Evolutionary conservation across 2,888 invertebrate species (phyloP), one percentile per base, ranked within the genome.

Genomic region (Liodrosophila aerea): DNA sequence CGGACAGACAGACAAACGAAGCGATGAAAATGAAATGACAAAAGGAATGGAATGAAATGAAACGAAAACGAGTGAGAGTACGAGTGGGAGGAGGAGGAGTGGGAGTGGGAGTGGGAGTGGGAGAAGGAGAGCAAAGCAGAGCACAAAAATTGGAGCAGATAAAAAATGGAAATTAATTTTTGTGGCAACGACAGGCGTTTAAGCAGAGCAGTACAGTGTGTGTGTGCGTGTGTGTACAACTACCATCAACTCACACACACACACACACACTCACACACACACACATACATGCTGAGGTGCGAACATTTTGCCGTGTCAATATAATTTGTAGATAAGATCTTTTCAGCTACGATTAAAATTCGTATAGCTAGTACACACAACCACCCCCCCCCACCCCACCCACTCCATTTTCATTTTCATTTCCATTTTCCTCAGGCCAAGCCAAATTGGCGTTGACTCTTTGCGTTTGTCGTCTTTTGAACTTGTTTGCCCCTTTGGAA

Each of bases 81-180:
- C 34, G 3, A n/a, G n/a, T n/a, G n/a, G n/a, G n/a, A n/a, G n/a
- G 22, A 22, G 22, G 5, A 22, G 2, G 5, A 22, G 22, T 5
- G 2, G 22, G 22, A 5, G 22, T 5, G 5, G 5, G 22, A 22
- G 22, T 57, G n/a, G n/a, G n/a, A n/a, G n/a, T n/a, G n/a, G n/a
- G n/a, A 74, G 59, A 66, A 63, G 53, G 56, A 64, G 51, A 37
- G 44, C n/a, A 52, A 72, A 64, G 57, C 61, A 61, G 68, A 61
- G 57, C 45, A 27, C 60, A 72, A 65, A 72, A 63, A 60, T 62
- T 60, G 52, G 15, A 31, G 49, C 51, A 63, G 63, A 72, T 70
- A 68, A 66, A 66, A 74, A 85, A 83, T 69, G 68, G 71, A 80
- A 84, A 85, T 84, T 84, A 84, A 85, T 85, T 84, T 85, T 76